Evolutionary conservation across 2,888 invertebrate species (phyloP).

Genomic region (Caenorhabditis sp.): DNA sequence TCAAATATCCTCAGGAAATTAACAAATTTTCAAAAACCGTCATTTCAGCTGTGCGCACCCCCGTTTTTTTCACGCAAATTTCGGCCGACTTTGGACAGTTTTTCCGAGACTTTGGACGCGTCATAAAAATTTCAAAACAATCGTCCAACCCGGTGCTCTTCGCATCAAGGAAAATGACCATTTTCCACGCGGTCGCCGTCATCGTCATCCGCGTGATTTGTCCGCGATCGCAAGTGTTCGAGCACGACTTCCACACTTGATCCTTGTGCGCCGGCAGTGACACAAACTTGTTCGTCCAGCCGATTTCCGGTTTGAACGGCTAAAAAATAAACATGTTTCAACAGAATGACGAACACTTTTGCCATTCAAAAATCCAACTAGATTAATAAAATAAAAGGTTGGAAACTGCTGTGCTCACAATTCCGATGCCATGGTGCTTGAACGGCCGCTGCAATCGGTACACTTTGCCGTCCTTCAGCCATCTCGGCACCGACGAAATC

Average conservation of each 20-base stretch:
- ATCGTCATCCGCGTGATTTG: slow-evolving; percentile 8
- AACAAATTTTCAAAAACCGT: too few species aligned
- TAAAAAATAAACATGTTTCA: not conserved
- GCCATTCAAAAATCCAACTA: too few species aligned
- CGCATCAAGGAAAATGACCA: slow-evolving; percentile 12
- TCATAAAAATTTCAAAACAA: too few species aligned
- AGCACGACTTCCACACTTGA: not conserved
- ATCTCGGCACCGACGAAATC: slow-evolving; percentile 13
- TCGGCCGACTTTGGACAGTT: too few species aligned
- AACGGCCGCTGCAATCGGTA: slow-evolving; percentile 13
- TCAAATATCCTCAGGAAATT: too few species aligned
- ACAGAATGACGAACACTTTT: not conserved
- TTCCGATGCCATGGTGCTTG: not conserved
- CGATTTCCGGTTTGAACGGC: not conserved
- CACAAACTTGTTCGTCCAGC: slow-evolving; percentile 16
- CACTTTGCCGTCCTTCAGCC: slow-evolving; percentile 1
- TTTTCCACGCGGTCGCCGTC: slow-evolving; percentile 9
- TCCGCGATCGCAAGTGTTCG: slow-evolving; percentile 14
- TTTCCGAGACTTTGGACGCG: too few species aligned
- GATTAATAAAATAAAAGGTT: too few species aligned
- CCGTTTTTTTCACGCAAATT: not conserved
- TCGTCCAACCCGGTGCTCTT: not conserved
- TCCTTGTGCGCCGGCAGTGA: not conserved
- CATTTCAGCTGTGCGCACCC: too few species aligned
- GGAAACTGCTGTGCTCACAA: not conserved